Conservation (phyloP, 2,113 vertebrate genomes). For the Hoplias malabaricus region DNA sequence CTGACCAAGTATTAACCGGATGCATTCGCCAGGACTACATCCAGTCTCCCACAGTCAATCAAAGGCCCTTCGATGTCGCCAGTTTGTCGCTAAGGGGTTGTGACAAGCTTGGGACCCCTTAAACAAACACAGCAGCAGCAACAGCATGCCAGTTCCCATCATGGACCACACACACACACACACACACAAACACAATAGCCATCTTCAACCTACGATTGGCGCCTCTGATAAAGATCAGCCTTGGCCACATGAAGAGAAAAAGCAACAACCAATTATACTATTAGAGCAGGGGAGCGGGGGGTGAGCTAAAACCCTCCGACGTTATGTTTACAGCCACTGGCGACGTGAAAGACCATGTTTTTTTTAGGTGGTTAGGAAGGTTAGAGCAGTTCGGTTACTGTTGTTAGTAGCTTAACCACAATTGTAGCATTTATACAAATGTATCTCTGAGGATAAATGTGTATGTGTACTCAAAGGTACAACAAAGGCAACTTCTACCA, state of each 20-base stretch:
- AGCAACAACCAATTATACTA: constrained; percentile 67
- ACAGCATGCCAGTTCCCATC: constrained; percentile 50
- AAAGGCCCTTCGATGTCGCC: neutral
- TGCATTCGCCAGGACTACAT: neutral
- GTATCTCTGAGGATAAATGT: no score
- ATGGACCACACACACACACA: constrained; percentile 62
- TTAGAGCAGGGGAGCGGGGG: constrained; percentile 52
- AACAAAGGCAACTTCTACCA: no score
- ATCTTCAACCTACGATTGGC: constrained; percentile 60
- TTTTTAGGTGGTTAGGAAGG: no score
- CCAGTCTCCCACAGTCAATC: neutral
- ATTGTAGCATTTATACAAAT: no score
- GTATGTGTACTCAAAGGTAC: no score
- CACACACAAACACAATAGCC: neutral
- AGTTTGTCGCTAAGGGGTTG: constrained; percentile 46
- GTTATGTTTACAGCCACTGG: constrained; percentile 47
- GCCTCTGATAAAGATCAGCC: constrained; percentile 68
- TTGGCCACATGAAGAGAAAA: constrained; percentile 72
- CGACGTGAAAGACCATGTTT: constrained; percentile 44
- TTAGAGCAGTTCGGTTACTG: no score
- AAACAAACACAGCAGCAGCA: constrained; percentile 47
- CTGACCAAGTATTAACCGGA: neutral
- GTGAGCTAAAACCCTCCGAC: constrained; percentile 36
- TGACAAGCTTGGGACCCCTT: constrained; percentile 38
- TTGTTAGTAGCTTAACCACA: no score